These are phyloP conservation scores for Pipra filicauda DNA, from an alignment of 2,113 vertebrate genomes.

Conservation along the genomic window DNA sequence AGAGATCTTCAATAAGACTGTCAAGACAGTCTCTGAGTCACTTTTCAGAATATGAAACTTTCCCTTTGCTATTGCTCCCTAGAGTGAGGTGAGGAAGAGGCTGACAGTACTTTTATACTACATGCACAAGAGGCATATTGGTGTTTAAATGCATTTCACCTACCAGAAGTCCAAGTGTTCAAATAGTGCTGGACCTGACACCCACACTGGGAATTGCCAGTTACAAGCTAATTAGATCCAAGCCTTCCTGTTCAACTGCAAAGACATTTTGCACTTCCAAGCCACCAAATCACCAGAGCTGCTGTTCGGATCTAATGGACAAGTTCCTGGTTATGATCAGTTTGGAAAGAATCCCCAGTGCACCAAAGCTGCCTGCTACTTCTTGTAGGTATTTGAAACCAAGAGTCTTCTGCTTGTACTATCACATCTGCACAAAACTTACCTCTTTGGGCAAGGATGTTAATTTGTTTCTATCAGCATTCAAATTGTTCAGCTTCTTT, in stretches of 20 bases:
- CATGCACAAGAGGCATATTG: neutral
- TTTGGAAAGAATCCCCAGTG: neutral
- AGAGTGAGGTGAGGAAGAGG: neutral
- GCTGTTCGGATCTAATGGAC: neutral
- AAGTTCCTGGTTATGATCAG: neutral
- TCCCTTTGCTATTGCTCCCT: neutral
- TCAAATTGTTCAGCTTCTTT: constrained; percentile 94
- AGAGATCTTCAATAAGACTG: neutral
- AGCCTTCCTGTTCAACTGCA: neutral
- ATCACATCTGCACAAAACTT: constrained; percentile 40
- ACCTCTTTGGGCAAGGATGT: constrained; percentile 94
- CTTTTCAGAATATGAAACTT: neutral
- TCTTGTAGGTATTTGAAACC: neutral
- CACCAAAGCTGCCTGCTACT: neutral
- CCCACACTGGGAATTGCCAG: neutral
- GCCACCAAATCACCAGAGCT: neutral
- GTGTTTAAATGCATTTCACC: neutral
- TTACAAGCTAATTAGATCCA: neutral
- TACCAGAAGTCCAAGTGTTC: neutral
- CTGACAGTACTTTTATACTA: neutral
- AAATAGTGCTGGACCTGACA: neutral
- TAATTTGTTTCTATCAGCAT: constrained; percentile 94
- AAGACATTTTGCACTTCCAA: neutral
- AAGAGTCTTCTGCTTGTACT: neutral
- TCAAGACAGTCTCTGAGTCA: neutral